Evolutionary conservation across 2,888 invertebrate genomes (phyloP), one percentile per base, ranked within the genome.

Genomic region (Myopa tessellatipennis): DNA sequence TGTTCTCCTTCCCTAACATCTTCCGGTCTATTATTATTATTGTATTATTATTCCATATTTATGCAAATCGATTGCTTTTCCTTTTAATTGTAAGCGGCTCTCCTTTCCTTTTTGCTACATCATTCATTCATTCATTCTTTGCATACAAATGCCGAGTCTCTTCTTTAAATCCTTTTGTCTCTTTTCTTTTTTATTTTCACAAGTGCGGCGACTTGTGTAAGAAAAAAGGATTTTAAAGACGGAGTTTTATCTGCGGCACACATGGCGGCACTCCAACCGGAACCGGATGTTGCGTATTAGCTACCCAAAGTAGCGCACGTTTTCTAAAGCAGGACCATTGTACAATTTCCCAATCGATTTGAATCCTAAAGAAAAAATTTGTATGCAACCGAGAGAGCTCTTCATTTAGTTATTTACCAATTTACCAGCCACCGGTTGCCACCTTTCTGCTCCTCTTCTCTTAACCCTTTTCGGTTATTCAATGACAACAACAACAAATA

Each of bases 121-220:
- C 45, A 26, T 18, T 38, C 14, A 68, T 45, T 12, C 45, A 26
- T 18, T 38, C 14, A 68, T 45, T 18, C 50, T 45, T 34, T 69
- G 69, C 50, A 69, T 69, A 69, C 50, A 69, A 65, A 65, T 65
- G 26, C 4, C n/a, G 61, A 69, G 34, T 69, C 18, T 69, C 18
- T 26, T 69, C 18, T 4, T 12, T 10, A 69, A 69, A n/a, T 69
- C 65, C 34, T 34, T 65, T 14, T n/a, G 10, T 55, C 18, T 26
- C 26, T 26, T 26, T 26, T 1, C 63, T 26, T 26, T 34, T 18
- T 18, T 18, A 63, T 63, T 63, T 65, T 16, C 65, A 65, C 26
- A 14, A 38, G 26, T 36, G 65, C 16, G 65, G 7, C 65, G 34
- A 34, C 14, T 36, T 16, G 36, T 7, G 38, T 61, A 67, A n/a